These are phyloP conservation scores for Trinectes maculatus DNA, from an alignment of 2,113 vertebrate genomes.

Conservation along the genomic window DNA sequence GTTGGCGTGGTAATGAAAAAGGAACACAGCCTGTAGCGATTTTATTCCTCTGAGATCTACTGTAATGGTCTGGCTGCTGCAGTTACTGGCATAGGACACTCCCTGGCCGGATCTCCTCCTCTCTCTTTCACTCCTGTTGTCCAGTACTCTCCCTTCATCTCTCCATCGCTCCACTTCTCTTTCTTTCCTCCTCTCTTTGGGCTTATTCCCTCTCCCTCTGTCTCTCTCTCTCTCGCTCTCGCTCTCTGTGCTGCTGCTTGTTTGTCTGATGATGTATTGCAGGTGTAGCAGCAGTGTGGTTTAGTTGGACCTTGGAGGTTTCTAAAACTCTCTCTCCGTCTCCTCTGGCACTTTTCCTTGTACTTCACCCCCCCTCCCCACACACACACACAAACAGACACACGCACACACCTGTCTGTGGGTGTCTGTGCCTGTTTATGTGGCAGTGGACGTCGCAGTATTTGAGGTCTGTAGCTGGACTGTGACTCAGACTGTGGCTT, in stretches of 20 bases:
- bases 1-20: conserved; percentile 40
- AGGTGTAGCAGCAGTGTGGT: conserved; percentile 50
- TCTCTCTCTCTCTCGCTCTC: background rate
- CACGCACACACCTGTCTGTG: conserved; percentile 1
- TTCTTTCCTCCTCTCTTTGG: conserved; percentile 5
- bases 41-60: conserved; percentile 55
- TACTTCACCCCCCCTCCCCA: no score
- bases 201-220: conserved; percentile 18
- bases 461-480: conserved; percentile 68
- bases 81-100: conserved; percentile 48
- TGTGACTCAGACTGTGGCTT: conserved; percentile 75
- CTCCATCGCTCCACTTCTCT: background rate
- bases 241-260: conserved; percentile 41
- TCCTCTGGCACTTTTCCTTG: conserved; percentile 13
- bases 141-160: background rate
- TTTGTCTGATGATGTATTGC: conserved; percentile 73
- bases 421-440: conserved; percentile 31
- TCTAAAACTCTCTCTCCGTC: conserved; percentile 39
- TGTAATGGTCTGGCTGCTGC: conserved; percentile 46
- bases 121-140: conserved; percentile 16
- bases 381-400: background rate
- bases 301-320: conserved; percentile 72
- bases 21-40: conserved; percentile 61
- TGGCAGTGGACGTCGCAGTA: conserved; percentile 48
- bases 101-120: conserved; percentile 35